These are phyloP conservation scores for Sarcophaga carnaria DNA, from an alignment of 2,888 invertebrate genomes.

Conservation along the genomic window DNA sequence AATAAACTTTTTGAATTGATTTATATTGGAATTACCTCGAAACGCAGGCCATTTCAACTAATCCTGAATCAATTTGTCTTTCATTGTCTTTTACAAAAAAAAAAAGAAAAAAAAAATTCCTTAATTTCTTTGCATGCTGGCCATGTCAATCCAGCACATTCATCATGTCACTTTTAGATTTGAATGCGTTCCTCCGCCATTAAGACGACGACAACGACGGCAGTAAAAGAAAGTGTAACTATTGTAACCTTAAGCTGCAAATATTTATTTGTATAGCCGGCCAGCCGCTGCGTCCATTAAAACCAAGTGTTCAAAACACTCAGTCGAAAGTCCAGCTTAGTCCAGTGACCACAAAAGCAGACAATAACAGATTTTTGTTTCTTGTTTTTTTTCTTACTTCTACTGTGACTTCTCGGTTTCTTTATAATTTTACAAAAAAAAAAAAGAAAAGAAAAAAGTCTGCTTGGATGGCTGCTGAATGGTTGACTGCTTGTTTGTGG, in stretches of 20 bases:
- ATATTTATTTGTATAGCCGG: constrained; percentile 7
- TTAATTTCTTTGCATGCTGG: constrained; percentile 29
- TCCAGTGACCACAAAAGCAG: background rate
- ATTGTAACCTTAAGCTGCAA: constrained; percentile 49
- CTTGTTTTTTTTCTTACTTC: background rate
- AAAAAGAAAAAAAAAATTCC: background rate
- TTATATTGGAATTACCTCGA: background rate
- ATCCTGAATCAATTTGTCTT: constrained; percentile 15
- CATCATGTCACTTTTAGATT: constrained; percentile 9
- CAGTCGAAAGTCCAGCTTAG: constrained; percentile 51
- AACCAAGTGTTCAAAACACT: constrained; percentile 25
- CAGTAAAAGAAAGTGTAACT: constrained; percentile 57
- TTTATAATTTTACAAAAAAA: constrained; percentile 29
- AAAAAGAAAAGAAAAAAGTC: background rate
- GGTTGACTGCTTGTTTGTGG: constrained; percentile 1
- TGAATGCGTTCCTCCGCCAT: background rate
- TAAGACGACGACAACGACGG: background rate
- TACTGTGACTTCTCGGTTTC: constrained; percentile 22
- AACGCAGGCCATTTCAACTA: constrained; percentile 13
- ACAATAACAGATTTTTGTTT: background rate
- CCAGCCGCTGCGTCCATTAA: constrained; percentile 18
- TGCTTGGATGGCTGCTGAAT: background rate
- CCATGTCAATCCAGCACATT: constrained; percentile 45
- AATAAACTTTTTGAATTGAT: too few species aligned
- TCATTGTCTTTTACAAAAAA: constrained; percentile 7